Evolutionary conservation across 2,888 invertebrate genomes (phyloP), one percentile per base, ranked within the genome.

Genomic region (Drosophila algonquin): DNA sequence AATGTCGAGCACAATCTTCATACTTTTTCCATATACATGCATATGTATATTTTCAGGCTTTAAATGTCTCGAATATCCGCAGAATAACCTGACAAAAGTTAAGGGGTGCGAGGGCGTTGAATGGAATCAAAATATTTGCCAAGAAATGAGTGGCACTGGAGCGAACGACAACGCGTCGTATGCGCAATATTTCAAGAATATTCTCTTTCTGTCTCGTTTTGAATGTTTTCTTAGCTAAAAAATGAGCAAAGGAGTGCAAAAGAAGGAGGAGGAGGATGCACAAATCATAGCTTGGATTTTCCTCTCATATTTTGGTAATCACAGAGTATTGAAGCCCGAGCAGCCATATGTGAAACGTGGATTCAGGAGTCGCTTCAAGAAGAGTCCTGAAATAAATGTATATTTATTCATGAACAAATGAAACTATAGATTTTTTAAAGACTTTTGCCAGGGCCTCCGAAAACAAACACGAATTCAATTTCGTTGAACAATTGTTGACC

Each of bases 111-210:
- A 27, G 16, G 14, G 27, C 6, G 21, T 53, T 61, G 79, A 80
- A 78, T 81, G 75, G 74, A 80, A 81, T 75, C 70, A 74, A 62
- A 81, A 82, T 81, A 81, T 82, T 82, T 81, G 73, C 56, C 8
- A 58, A 75, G 64, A 72, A 53, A 62, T 65, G 53, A 56, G 64
- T 56, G 65, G 40, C 50, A 56, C 30, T 35, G 44, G 47, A 55
- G 44, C 53, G 53, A 27, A 1, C 24, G 61, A 21, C 50, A 59
- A 55, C 50, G 58, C 52, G 56, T 30, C 67, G 63, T 57, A 63
- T 63, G 46, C 51, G 52, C 40, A 56, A 67, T 67, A 56, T 63
- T 54, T 30, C 58, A 27, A 44, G 32, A 35, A 53, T 64, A 58
- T 69, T 21, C 58, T 4, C 12, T 6, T 65, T 14, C 6, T 6